Evolutionary conservation across 1,140 invertebrate species (phyloP).

Genomic region (Zaprionus tsacasi): DNA sequence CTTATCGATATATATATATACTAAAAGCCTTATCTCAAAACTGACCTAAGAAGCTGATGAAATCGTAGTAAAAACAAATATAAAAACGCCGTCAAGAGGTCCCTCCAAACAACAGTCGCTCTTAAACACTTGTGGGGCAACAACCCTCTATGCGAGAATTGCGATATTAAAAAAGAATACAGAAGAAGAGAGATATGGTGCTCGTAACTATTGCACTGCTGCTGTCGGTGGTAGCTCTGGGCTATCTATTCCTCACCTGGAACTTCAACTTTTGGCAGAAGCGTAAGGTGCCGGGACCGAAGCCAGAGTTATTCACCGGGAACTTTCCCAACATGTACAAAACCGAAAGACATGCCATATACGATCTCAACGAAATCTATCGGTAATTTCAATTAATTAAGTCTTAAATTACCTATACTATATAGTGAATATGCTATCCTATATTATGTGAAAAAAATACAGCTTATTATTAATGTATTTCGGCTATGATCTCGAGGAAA

Average conservation of each 20-base stretch:
- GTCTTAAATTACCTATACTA: not conserved
- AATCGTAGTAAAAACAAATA: conserved; percentile 1
- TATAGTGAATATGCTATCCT: not conserved
- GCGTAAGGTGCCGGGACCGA: conserved; percentile 68
- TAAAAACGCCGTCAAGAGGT: not conserved
- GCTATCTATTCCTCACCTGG: conserved; percentile 76
- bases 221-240: conserved; percentile 17
- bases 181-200: conserved; percentile 29
- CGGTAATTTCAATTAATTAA: conserved; percentile 30
- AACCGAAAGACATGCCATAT: conserved; percentile 39
- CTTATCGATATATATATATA: not conserved
- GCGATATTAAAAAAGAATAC: not conserved
- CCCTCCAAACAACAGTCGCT: not conserved
- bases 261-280: conserved; percentile 79
- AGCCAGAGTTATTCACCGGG: conserved; percentile 66
- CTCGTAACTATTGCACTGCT: conserved; percentile 44
- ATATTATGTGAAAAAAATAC: too few relatives aligned
- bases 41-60: conserved; percentile 19
- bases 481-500: too few relatives aligned
- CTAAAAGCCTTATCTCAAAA: not conserved
- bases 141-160: not conserved
- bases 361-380: conserved; percentile 66
- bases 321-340: conserved; percentile 56
- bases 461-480: too few relatives aligned
- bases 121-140: not conserved